Evolutionary conservation across 1,140 invertebrate genomes (phyloP).

Genomic region (Philopotamus ludificatus): DNA sequence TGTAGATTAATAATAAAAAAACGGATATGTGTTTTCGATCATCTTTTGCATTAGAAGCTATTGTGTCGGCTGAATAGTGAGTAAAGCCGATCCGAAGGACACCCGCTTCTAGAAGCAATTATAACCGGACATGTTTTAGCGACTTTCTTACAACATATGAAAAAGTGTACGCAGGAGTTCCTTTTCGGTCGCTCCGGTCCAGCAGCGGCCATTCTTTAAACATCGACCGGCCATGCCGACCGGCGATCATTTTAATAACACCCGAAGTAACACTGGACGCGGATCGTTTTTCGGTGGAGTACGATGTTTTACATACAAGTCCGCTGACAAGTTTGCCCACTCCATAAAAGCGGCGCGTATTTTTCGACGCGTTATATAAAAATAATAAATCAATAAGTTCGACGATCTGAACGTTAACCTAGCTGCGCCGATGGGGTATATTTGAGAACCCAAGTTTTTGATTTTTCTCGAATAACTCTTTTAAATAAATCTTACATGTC

Average conservation of each 20-base stretch:
- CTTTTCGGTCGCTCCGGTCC: not conserved
- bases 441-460: no score
- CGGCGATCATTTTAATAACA: conserved; percentile 3
- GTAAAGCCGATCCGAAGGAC: not conserved
- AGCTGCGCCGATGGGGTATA: no score
- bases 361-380: no score
- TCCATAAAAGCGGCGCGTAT: no score
- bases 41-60: no score
- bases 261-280: not conserved
- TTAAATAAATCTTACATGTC: no score
- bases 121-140: conserved; percentile 6
- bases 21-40: no score
- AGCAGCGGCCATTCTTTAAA: not conserved
- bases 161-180: conserved; percentile 5
- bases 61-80: not conserved
- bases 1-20: no score
- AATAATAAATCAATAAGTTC: no score
- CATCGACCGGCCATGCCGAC: not conserved
- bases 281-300: not conserved
- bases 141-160: not conserved
- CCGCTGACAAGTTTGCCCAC: not conserved
- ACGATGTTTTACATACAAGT: not conserved
- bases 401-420: no score
- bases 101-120: conserved; percentile 2
- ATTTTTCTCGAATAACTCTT: no score